These are phyloP conservation scores for Columba janthina DNA, from an alignment of 2,113 vertebrate species.

Conservation along the genomic window DNA sequence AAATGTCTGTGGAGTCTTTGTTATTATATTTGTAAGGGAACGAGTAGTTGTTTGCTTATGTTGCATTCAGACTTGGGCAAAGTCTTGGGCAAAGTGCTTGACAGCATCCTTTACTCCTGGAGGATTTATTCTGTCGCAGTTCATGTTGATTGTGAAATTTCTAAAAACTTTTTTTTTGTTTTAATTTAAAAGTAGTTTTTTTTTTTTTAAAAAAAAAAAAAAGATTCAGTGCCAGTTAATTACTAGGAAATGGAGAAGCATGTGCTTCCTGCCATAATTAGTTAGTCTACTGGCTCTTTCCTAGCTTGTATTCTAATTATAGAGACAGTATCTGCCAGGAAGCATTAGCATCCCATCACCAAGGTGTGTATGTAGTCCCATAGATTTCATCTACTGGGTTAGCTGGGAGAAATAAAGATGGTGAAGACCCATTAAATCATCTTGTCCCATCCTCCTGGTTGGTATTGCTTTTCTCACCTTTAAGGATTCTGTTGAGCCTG, in stretches of 20 bases:
- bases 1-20: not conserved
- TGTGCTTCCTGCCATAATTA: constrained; percentile 54
- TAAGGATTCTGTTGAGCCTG: not conserved
- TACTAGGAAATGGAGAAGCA: constrained; percentile 36
- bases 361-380: not conserved
- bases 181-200: not conserved
- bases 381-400: not conserved
- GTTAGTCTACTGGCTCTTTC: constrained; percentile 31
- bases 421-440: not conserved
- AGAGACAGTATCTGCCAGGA: constrained; percentile 18
- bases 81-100: not conserved
- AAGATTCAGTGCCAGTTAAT: not conserved
- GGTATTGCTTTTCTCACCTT: not conserved
- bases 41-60: not conserved
- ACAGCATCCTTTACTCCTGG: not conserved
- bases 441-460: not conserved
- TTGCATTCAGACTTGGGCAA: not conserved
- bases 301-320: constrained; percentile 27
- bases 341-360: not conserved
- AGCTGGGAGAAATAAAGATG: not conserved
- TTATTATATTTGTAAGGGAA: not conserved
- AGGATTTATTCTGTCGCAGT: not conserved
- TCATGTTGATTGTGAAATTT: not conserved
- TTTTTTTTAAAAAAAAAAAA: not conserved
- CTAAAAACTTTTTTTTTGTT: not conserved